Conservation (phyloP, 2,113 vertebrate species). For the Oriolus oriolus region DNA sequence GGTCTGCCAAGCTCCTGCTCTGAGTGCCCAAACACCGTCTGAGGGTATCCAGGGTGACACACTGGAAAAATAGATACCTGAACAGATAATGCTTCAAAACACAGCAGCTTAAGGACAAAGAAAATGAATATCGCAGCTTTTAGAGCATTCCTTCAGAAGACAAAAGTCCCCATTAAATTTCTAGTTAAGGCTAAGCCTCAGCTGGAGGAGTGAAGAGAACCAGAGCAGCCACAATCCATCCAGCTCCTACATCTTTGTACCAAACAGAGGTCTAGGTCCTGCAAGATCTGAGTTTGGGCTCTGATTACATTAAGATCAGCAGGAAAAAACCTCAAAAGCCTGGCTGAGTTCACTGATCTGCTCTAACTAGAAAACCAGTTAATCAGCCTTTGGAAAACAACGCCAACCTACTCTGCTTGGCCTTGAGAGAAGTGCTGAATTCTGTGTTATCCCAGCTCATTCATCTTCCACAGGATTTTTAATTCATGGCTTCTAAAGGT, state of each 20-base stretch:
- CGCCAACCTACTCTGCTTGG: neutral
- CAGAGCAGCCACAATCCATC: neutral
- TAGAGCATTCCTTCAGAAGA: neutral
- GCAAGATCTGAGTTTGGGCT: neutral
- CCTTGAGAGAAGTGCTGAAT: neutral
- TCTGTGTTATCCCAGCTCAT: neutral
- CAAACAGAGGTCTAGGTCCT: neutral
- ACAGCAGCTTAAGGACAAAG: neutral
- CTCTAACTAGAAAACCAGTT: neutral
- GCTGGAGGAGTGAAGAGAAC: neutral
- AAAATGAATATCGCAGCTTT: neutral
- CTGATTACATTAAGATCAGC: neutral
- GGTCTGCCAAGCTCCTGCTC: neutral
- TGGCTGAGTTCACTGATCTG: neutral
- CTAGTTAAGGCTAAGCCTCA: neutral
- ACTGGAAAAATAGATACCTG: neutral
- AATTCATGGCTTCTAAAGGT: neutral
- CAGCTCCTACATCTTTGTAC: neutral
- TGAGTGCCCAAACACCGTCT: neutral
- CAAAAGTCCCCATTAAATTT: neutral
- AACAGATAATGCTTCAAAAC: neutral
- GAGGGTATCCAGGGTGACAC: neutral
- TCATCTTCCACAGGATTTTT: neutral
- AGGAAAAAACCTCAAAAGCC: rapidly evolving
- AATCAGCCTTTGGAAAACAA: neutral